These are phyloP conservation scores for Thamnophis elegans DNA, from an alignment of 2,797 vertebrate species.

Conservation along the genomic window DNA sequence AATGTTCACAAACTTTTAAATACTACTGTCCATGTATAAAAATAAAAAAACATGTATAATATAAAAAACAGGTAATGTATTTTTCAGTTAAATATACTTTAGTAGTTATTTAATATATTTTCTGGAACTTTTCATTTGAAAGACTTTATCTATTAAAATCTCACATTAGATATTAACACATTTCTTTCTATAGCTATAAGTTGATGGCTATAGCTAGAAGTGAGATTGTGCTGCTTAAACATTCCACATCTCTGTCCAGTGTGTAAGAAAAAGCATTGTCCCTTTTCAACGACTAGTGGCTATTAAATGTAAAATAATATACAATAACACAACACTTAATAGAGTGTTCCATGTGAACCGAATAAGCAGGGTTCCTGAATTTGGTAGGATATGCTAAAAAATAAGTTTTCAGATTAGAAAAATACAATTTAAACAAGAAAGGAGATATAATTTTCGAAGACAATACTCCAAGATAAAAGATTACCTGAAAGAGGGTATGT, in stretches of 20 bases:
- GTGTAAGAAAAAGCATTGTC: not conserved
- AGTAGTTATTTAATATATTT: not conserved
- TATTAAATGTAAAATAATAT: constrained; percentile 16
- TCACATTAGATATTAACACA: not conserved
- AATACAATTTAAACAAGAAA: constrained; percentile 8
- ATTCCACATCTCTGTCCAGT: not conserved
- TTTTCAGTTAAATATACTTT: not conserved
- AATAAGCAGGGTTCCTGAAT: not conserved
- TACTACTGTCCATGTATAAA: not conserved
- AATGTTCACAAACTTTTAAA: not conserved
- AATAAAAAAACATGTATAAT: too few species aligned
- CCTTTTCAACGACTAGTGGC: constrained; percentile 17
- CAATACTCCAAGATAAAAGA: not conserved
- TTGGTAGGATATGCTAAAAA: not conserved
- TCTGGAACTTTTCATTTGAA: not conserved
- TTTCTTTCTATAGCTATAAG: not conserved
- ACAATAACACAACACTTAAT: constrained; percentile 10
- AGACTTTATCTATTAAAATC: not conserved
- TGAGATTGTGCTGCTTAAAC: not conserved
- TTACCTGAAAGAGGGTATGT: constrained; percentile 37
- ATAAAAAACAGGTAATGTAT: not conserved
- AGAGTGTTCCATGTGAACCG: not conserved
- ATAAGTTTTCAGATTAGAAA: not conserved
- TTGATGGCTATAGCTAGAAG: accelerated
- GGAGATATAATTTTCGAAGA: constrained; percentile 26